Evolutionary conservation across 2,113 vertebrate genomes (phyloP).

Genomic region (Parotia lawesii): DNA sequence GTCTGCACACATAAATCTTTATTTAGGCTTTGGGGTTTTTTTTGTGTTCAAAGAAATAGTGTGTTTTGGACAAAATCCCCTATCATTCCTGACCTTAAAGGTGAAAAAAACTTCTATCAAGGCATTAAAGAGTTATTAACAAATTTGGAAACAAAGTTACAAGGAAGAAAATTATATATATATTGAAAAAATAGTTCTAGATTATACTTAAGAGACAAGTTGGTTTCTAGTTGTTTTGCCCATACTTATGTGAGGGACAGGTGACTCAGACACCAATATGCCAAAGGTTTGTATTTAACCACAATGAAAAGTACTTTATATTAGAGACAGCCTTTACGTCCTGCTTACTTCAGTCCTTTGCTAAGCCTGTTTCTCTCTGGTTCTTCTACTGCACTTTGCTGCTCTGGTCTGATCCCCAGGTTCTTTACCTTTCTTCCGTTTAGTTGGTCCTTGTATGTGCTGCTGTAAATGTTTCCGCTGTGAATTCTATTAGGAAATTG

Average conservation of each 20-base stretch:
- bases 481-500: slow-evolving; percentile 30
- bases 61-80: background rate
- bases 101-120: background rate
- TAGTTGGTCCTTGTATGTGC: background rate
- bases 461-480: background rate
- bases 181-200: background rate
- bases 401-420: background rate
- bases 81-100: background rate
- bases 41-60: background rate
- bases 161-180: background rate
- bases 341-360: background rate
- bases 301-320: background rate
- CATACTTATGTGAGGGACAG: background rate
- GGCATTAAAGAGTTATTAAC: background rate
- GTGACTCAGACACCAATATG: background rate
- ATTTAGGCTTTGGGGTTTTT: background rate
- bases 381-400: background rate
- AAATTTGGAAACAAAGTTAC: background rate
- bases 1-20: background rate
- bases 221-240: background rate
- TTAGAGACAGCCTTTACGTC: background rate
- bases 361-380: background rate
- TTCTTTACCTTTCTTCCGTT: background rate
- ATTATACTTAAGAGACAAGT: background rate
- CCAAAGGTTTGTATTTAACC: background rate